These are phyloP conservation scores for Syncerus caffer DNA, from an alignment of 2,797 vertebrate species.

Conservation along the genomic window DNA sequence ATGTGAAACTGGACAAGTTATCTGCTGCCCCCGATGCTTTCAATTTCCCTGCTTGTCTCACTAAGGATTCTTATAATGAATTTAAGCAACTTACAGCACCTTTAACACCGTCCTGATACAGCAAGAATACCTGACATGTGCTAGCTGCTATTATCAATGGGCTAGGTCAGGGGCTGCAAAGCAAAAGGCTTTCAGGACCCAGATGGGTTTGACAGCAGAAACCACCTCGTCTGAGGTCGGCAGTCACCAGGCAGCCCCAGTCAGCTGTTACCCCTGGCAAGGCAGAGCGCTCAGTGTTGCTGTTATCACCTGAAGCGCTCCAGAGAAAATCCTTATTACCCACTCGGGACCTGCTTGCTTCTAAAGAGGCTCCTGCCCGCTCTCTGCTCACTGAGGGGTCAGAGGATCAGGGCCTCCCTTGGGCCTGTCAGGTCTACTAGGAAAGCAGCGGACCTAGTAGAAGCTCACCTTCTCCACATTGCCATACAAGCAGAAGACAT, in stretches of 20 bases:
- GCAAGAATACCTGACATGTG: accelerated
- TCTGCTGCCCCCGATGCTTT: accelerated
- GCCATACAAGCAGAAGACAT: constrained; percentile 95
- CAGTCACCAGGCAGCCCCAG: no score
- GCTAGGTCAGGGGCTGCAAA: background rate
- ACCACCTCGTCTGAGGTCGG: no score
- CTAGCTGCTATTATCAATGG: accelerated
- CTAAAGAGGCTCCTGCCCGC: background rate
- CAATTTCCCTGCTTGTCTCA: background rate
- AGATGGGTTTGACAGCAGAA: background rate
- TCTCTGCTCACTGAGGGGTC: background rate
- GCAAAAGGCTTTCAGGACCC: background rate
- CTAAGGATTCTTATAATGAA: background rate
- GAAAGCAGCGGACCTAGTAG: background rate
- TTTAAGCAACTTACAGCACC: background rate
- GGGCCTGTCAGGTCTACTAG: background rate
- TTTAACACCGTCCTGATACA: background rate
- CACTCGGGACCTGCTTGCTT: background rate
- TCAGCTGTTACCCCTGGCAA: background rate
- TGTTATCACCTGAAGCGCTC: background rate
- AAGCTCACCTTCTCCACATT: constrained; percentile 93
- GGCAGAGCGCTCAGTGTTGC: background rate
- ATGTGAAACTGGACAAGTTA: background rate
- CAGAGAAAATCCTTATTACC: background rate
- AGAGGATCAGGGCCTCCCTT: background rate